Conservation (phyloP, 2,888 invertebrate species). For the Aethes cnicana region DNA sequence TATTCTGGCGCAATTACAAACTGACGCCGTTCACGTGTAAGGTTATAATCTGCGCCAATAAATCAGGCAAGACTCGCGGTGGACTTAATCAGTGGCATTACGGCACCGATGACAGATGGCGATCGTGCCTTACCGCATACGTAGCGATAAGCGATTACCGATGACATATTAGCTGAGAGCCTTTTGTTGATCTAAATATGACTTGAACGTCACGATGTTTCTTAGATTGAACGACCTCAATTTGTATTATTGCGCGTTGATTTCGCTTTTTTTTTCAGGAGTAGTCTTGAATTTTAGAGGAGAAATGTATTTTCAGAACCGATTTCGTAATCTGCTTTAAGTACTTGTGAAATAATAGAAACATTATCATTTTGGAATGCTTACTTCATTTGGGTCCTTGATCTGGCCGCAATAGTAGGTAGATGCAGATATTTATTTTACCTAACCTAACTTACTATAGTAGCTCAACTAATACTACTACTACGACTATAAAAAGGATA, state of each 20-base stretch:
- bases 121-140: constrained; percentile 44
- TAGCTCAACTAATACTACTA: too few relatives aligned
- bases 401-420: too few relatives aligned
- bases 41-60: constrained; percentile 49
- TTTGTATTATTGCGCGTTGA: background rate
- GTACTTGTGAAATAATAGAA: too few relatives aligned
- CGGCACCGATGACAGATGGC: constrained; percentile 59
- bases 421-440: too few relatives aligned
- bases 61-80: constrained; percentile 69
- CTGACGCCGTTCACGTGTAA: constrained; percentile 19
- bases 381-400: too few relatives aligned
- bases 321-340: too few relatives aligned
- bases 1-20: constrained; percentile 24
- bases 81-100: constrained; percentile 66
- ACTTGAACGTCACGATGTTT: constrained; percentile 15
- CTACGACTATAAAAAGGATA: too few relatives aligned
- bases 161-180: constrained; percentile 30
- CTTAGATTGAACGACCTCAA: background rate
- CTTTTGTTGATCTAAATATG: constrained; percentile 26
- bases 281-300: too few relatives aligned
- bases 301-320: too few relatives aligned
- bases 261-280: too few relatives aligned
- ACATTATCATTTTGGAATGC: too few relatives aligned
- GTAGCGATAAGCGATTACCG: constrained; percentile 41
- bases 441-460: too few relatives aligned